A percentile compares a stretch with the other conserved stretches of the same genome.
These are phyloP conservation scores for Anthoscopus minutus DNA, from an alignment of 2,113 vertebrate genomes.

Conservation along the genomic window DNA sequence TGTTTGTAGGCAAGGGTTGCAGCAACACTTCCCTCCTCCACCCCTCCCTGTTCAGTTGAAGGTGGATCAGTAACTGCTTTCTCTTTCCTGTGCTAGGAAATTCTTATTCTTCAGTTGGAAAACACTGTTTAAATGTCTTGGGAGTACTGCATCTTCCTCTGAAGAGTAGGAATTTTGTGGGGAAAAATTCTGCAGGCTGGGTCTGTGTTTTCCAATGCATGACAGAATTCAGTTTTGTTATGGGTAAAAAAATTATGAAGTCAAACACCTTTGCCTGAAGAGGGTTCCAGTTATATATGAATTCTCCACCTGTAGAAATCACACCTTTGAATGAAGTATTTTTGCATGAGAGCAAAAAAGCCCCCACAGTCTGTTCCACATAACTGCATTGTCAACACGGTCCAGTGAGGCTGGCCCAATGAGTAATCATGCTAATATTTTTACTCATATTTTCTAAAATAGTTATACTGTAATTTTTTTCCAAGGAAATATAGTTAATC, in stretches of 20 bases:
- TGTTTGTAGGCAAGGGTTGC: not conserved
- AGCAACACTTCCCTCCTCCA: slow-evolving; percentile 1
- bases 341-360: not conserved
- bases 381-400: not conserved
- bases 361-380: not conserved
- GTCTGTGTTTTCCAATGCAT: not conserved
- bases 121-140: not conserved
- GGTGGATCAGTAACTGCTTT: slow-evolving; percentile 29
- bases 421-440: not conserved
- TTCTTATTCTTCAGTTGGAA: not conserved
- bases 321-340: not conserved
- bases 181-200: not conserved
- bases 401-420: not conserved
- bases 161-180: not conserved
- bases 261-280: not conserved
- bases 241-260: not conserved
- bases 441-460: slow-evolving; percentile 45
- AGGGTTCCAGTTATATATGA: not conserved
- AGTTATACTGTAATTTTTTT: slow-evolving; percentile 33
- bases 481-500: slow-evolving; percentile 48
- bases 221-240: not conserved
- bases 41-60: slow-evolving; percentile 13
- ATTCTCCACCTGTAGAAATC: not conserved
- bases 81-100: not conserved
- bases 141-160: not conserved